Conservation (phyloP, 2,888 invertebrate genomes). For the Laothoe populi region DNA sequence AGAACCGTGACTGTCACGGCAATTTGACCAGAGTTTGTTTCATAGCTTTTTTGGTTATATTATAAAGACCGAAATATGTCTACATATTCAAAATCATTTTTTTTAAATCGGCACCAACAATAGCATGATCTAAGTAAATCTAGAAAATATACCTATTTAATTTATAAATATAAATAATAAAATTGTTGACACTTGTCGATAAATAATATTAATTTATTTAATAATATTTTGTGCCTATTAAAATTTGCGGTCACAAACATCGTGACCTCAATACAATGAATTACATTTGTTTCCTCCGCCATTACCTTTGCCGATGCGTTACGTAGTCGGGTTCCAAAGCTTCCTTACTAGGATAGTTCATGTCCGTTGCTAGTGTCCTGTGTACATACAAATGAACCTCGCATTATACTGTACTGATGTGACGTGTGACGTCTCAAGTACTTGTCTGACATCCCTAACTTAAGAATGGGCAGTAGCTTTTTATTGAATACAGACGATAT, state of each 20-base stretch:
- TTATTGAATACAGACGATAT: not conserved
- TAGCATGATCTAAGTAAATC: no score
- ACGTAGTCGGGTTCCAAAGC: slow-evolving; percentile 30
- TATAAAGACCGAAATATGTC: not conserved
- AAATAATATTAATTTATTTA: no score
- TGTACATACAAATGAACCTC: slow-evolving; percentile 47
- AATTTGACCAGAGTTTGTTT: not conserved
- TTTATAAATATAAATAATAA: no score
- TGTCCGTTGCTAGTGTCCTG: slow-evolving; percentile 43
- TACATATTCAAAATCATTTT: not conserved
- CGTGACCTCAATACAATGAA: slow-evolving; percentile 1
- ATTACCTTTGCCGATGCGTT: slow-evolving; percentile 11
- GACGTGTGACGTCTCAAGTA: slow-evolving; percentile 6
- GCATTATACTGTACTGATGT: slow-evolving; percentile 2
- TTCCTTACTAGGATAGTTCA: slow-evolving; percentile 47
- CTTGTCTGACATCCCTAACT: not conserved
- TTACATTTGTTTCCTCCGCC: slow-evolving; percentile 17
- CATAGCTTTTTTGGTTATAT: not conserved
- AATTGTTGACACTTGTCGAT: no score
- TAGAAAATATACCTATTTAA: no score
- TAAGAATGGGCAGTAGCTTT: not conserved
- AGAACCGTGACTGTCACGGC: not conserved
- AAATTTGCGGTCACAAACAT: not conserved
- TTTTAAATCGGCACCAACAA: not conserved
- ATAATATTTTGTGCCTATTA: no score